Evolutionary conservation across 2,888 invertebrate species (phyloP).

Genomic region (Pandemis cinnamomeana): DNA sequence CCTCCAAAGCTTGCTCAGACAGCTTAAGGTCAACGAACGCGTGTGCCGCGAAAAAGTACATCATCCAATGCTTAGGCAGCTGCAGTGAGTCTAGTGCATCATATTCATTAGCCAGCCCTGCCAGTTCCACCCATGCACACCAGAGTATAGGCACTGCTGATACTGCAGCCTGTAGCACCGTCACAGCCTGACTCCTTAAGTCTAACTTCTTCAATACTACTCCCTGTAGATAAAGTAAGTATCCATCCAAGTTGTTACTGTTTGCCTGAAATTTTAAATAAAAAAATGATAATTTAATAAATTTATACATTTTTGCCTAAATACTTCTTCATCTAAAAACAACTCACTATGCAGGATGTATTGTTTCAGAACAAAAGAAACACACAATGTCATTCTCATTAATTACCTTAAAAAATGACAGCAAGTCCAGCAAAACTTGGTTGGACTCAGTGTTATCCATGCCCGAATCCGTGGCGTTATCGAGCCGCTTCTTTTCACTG

Average conservation of each 20-base stretch:
- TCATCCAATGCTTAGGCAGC: slow-evolving; percentile 97
- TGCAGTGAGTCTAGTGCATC: slow-evolving; percentile 88
- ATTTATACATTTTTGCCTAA: background rate
- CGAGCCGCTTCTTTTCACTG: slow-evolving; percentile 94
- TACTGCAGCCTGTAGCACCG: slow-evolving; percentile 91
- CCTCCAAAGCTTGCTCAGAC: slow-evolving; percentile 94
- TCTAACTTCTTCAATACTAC: slow-evolving; percentile 95
- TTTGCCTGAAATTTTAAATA: slow-evolving; percentile 66
- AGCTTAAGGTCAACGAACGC: slow-evolving; percentile 95
- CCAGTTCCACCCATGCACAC: slow-evolving; percentile 97
- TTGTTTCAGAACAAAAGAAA: background rate
- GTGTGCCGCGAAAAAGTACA: slow-evolving; percentile 95
- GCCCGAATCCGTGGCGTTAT: slow-evolving; percentile 85
- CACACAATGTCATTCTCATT: background rate
- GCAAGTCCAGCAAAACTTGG: slow-evolving; percentile 73
- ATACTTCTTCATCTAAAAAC: background rate
- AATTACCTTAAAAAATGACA: slow-evolving; percentile 76
- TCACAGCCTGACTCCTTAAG: slow-evolving; percentile 89
- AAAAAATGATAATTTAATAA: background rate
- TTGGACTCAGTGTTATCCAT: slow-evolving; percentile 73
- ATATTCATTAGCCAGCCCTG: slow-evolving; percentile 92
- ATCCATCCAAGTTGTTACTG: slow-evolving; percentile 93
- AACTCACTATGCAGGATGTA: background rate
- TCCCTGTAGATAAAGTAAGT: slow-evolving; percentile 94
- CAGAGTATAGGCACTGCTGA: slow-evolving; percentile 93